These are phyloP conservation scores for Temnopleurus reevesii DNA, from an alignment of 53 echinoderm and acorn worm species.

Conservation along the genomic window DNA sequence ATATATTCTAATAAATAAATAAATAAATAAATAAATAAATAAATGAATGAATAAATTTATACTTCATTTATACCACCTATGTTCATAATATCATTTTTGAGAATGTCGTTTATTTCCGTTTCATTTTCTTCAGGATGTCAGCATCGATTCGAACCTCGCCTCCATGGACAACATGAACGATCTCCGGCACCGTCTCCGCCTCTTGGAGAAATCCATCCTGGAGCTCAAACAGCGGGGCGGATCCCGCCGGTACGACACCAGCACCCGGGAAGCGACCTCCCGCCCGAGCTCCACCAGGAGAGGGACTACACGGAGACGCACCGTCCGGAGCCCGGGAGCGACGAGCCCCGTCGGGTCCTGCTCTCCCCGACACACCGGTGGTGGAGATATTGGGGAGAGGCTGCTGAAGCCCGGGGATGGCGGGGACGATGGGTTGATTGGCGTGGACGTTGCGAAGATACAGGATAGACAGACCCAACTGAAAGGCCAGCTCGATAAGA, in stretches of 20 bases:
- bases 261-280: no score
- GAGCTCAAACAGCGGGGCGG: constrained; percentile 6
- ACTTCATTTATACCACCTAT: no score
- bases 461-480: constrained; percentile 5
- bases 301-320: background rate
- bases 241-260: background rate
- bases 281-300: background rate
- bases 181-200: constrained; percentile 55
- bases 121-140: background rate
- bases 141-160: constrained; percentile 41
- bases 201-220: constrained; percentile 54
- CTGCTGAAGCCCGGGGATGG: background rate
- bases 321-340: background rate
- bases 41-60: no score
- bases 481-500: constrained; percentile 49
- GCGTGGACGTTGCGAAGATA: background rate
- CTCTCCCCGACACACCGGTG: background rate
- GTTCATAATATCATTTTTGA: no score
- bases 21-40: no score
- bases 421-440: background rate
- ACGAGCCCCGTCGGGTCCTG: background rate
- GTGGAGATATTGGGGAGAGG: background rate
- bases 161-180: constrained; percentile 51
- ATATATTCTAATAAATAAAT: no score
- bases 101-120: no score